Base-by-base conservation (phyloP, 2,113 vertebrate species). In the Paedocypris sp. region DNA sequence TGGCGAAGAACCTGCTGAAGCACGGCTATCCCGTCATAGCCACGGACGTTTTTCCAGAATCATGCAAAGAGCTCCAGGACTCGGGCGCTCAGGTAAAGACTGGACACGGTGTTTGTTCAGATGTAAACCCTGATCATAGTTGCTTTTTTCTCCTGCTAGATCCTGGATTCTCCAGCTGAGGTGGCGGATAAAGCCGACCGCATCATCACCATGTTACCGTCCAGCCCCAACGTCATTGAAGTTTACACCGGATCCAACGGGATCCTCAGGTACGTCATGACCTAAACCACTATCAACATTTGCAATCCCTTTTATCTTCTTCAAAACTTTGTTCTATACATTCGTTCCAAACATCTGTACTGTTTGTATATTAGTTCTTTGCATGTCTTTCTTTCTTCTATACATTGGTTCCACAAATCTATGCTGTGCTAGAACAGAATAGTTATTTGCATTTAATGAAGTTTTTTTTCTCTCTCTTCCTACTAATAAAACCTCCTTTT, bases 171-270 rank as follows among this genome's bases (percentile, higher is more conserved):
- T 41, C 90, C 94, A 62, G 88, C 89, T 73, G 94, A 97, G 2
- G 92, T 98, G 49, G 94, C 93, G 39, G 94, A 94, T 49, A 91
- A 79, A 80, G 90, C 90, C 32, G 94, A 98, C 80, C 86, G 93
- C 70, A 93, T 98, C 70, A 95, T 98, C 75, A 97, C 93, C 35
- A 94, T 98, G 94, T 80, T 98, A 66, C 94, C 93, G 47, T 94
- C 92, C 50, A 98, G 89, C 80, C 84, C 87, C 29, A 91, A 97
- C 74, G 87, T 90, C 1, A 66, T 82, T 64, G 94, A 98, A 47
- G 94, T 81, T 70, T 98, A 96, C 78, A 90, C 89, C 11, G 94
- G 94, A 77, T 68, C 81, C 72, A 93, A 87, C 68, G 94, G 94
- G 69, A 91, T 98, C 81, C 85, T 98, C 19, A 95, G 91, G 94